Conservation (phyloP, 2,113 vertebrate species). For the Gulo gulo region DNA sequence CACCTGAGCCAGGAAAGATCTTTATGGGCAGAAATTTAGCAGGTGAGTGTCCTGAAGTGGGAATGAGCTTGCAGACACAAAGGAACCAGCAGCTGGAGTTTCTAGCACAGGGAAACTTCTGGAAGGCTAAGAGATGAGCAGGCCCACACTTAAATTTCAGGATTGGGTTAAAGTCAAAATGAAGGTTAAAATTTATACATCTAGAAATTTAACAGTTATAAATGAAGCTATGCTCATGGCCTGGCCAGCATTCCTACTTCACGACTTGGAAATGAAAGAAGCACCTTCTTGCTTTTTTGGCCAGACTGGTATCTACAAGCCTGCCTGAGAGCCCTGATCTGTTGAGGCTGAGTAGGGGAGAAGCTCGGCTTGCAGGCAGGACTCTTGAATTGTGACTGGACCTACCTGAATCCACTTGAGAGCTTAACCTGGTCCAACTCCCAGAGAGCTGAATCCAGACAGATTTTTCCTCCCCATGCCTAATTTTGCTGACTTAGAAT, state of each 20-base stretch:
- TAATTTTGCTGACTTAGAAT: background rate
- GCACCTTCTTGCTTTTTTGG: background rate
- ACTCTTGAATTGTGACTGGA: background rate
- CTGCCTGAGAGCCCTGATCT: rapidly evolving
- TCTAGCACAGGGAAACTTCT: background rate
- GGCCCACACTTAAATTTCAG: background rate
- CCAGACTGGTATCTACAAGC: background rate
- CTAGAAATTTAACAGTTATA: background rate
- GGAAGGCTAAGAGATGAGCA: background rate
- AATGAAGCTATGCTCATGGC: background rate
- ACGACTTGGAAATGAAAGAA: background rate
- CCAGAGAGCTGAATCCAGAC: background rate
- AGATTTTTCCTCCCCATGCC: background rate
- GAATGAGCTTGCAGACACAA: background rate
- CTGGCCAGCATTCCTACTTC: background rate
- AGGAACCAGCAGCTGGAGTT: rapidly evolving
- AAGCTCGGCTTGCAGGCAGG: rapidly evolving
- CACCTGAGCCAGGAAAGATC: background rate
- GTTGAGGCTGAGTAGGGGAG: background rate
- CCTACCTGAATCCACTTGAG: background rate
- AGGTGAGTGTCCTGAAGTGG: background rate
- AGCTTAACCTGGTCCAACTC: background rate
- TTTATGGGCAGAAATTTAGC: background rate
- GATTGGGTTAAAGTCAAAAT: background rate
- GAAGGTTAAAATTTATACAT: too few species aligned